These are phyloP conservation scores for Encarsia formosa DNA, from an alignment of 2,888 invertebrate genomes.

Conservation along the genomic window DNA sequence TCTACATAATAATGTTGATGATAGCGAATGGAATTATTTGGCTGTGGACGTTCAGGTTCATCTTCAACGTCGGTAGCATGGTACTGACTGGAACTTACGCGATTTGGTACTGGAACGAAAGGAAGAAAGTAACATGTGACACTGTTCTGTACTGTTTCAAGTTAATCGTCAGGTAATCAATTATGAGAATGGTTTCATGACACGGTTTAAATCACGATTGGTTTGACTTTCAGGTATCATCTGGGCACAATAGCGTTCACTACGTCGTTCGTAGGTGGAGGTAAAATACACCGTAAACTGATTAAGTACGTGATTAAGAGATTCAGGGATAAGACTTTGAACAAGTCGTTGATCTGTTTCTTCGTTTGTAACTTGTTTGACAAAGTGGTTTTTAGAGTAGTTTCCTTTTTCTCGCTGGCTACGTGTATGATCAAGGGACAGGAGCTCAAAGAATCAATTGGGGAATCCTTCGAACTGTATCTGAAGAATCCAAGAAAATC, in stretches of 20 bases:
- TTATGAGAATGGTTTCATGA: too few species aligned
- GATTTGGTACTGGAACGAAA: not conserved
- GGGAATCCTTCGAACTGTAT: not conserved
- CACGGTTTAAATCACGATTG: too few species aligned
- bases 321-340: not conserved
- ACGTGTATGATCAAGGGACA: not conserved
- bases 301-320: not conserved
- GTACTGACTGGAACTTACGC: not conserved
- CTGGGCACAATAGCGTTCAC: not conserved
- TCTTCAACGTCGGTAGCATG: not conserved
- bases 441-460: not conserved
- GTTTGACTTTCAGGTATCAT: slow-evolving; percentile 2
- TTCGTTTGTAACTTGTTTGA: slow-evolving; percentile 1
- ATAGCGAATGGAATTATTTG: not conserved
- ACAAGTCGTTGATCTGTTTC: not conserved
- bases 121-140: not conserved
- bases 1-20: not conserved
- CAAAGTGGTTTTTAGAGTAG: not conserved
- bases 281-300: not conserved
- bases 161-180: too few species aligned
- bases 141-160: too few species aligned
- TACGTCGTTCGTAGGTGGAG: not conserved
- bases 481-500: not conserved
- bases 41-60: not conserved
- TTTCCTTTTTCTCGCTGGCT: not conserved